A percentile compares a stretch with the other conserved stretches of the same genome.
Conservation (phyloP, 92 coral and sea anemone genomes). For the Zoanthus sansibaricus region DNA sequence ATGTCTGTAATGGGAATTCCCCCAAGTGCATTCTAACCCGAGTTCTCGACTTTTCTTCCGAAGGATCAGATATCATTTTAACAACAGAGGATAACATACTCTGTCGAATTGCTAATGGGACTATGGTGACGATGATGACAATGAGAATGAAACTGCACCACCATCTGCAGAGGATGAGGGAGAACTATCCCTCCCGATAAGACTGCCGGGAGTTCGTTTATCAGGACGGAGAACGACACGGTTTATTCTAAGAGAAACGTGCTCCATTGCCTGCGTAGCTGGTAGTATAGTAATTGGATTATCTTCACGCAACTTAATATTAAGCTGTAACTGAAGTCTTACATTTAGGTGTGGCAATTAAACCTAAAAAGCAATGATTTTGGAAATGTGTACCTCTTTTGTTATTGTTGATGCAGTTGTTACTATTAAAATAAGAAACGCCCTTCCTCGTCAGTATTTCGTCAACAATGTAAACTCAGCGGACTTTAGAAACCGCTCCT, state of each 20-base stretch:
- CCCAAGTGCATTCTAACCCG: not conserved
- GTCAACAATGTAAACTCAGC: not conserved
- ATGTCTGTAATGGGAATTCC: not conserved
- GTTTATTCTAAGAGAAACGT: conserved; percentile 37
- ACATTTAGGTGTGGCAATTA: not conserved
- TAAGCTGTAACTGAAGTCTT: not conserved
- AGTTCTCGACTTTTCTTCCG: conserved; percentile 1
- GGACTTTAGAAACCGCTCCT: conserved; percentile 34
- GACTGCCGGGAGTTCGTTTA: conserved; percentile 51
- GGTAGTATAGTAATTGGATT: not conserved
- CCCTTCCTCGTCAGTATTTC: not conserved
- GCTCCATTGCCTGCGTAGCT: not conserved
- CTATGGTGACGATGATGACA: not conserved
- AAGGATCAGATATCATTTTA: conserved; percentile 35
- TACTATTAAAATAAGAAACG: not conserved
- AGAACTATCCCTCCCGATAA: conserved; percentile 51
- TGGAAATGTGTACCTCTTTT: not conserved
- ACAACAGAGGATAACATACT: conserved; percentile 50
- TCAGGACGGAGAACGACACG: conserved; percentile 68
- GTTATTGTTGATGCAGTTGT: not conserved
- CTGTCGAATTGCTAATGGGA: conserved; percentile 19
- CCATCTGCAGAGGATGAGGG: conserved; percentile 30
- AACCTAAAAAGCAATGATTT: not conserved
- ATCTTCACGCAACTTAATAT: conserved; percentile 36
- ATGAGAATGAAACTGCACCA: conserved; percentile 28